Evolutionary conservation across 2,888 invertebrate species (phyloP), one percentile per base, ranked within the genome.

Genomic region (Scaptomyza cyrtandrae): DNA sequence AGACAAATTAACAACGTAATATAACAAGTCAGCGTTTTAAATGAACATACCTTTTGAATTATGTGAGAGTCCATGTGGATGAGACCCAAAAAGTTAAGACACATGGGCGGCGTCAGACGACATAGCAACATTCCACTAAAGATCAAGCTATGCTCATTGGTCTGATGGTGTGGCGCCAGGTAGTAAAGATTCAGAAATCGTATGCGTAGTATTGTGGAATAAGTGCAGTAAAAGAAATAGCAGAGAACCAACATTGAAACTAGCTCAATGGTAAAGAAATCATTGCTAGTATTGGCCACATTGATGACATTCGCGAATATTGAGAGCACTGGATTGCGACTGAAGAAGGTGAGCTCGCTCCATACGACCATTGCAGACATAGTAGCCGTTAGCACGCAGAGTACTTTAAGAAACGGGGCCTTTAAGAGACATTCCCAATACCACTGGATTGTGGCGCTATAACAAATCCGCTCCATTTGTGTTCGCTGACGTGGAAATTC

Each of bases 261-360:
- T 13, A 97, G 96, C 94, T 99, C 98, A 89, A 99, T 98, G 64
- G 97, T 96, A 62, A 97, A 95, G 93, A 99, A 99, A 92, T 98
- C 97, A 89, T 98, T 97, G 77, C 95, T 95, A 13, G 92, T 92
- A 87, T 95, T 96, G 13, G 98, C 97, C 41, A 95, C 93, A 85
- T 96, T 95, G 27, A 99, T 95, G 85, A 99, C 96, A 73, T 96
- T 95, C n/a, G 99, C 99, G 92, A 99, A 99, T 75, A 99, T 94
- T 1, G 99, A 99, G 3, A 99, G 93, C 24, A 98, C 97, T 0
- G 99, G 99, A 27, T 94, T 93, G 86, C 96, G 95, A 90, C 96
- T 96, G 93, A 99, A 99, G 93, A 99, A 99, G 1, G 99, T 98
- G 87, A 99, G 95, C 93, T 99, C 99, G 0, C 99, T 99, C 99